Evolutionary conservation across 2,113 vertebrate species (phyloP).

Genomic region (Enhydra lutris): DNA sequence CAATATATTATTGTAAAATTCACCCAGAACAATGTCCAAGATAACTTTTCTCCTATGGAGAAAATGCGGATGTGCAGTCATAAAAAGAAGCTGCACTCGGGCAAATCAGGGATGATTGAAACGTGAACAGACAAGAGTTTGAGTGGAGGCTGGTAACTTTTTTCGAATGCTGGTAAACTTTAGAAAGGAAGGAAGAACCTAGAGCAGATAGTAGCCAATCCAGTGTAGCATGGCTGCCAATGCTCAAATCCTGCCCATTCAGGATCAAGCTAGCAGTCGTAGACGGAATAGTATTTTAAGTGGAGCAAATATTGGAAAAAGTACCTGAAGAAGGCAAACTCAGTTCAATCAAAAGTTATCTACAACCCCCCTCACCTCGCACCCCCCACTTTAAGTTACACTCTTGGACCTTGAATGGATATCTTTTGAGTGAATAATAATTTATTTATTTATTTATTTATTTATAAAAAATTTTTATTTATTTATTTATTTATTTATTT

Average conservation of each 20-base stretch:
- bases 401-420: not conserved
- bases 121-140: not conserved
- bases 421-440: not conserved
- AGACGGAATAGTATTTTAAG: conserved; percentile 20
- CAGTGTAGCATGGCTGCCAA: not conserved
- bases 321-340: conserved; percentile 30
- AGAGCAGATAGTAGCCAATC: not conserved
- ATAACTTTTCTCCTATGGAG: not conserved
- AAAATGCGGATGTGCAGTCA: not conserved
- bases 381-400: not conserved
- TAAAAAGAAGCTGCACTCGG: not conserved
- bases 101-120: not conserved
- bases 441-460: not conserved
- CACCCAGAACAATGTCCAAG: not conserved
- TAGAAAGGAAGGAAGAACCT: conserved; percentile 18
- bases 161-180: not conserved
- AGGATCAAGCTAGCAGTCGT: conserved; percentile 40
- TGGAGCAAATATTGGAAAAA: conserved; percentile 48
- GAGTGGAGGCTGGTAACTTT: not conserved
- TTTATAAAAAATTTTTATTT: too few species aligned
- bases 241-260: conserved; percentile 15
- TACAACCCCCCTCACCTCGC: not conserved
- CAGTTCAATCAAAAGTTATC: not conserved
- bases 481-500: too few species aligned
- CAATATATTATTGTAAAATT: not conserved